Evolutionary conservation across 2,888 invertebrate species (phyloP).

Genomic region (Empis livida): DNA sequence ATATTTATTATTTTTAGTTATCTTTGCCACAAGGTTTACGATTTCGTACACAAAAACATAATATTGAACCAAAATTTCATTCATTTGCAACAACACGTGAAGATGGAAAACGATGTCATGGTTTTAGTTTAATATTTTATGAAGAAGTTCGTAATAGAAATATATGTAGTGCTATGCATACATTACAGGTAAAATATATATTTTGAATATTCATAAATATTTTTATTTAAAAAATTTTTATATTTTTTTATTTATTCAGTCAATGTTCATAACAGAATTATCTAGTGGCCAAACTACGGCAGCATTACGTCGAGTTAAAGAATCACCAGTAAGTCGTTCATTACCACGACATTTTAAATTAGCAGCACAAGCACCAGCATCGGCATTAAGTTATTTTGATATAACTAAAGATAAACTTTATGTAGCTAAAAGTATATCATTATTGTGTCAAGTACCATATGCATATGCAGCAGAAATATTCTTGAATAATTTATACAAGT

Average conservation of each 20-base stretch:
- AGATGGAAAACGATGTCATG: conserved; percentile 90
- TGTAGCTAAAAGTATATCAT: conserved; percentile 89
- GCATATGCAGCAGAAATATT: conserved; percentile 76
- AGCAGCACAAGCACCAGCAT: conserved; percentile 58
- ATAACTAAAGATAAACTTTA: conserved; percentile 85
- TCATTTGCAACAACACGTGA: conserved; percentile 94
- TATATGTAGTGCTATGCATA: conserved; percentile 92
- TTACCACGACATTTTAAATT: conserved; percentile 83
- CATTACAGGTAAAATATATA: conserved; percentile 57
- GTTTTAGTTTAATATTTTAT: conserved; percentile 89
- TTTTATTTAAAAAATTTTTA: not conserved
- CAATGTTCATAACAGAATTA: conserved; percentile 81
- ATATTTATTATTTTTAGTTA: conserved; percentile 45
- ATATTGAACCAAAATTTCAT: conserved; percentile 77
- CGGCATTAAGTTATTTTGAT: conserved; percentile 81
- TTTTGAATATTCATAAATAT: conserved; percentile 2
- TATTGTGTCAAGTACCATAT: conserved; percentile 85
- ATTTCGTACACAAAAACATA: conserved; percentile 89
- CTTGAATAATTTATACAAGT: conserved; percentile 78
- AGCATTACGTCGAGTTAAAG: conserved; percentile 49
- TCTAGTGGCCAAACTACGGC: conserved; percentile 65
- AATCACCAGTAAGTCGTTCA: conserved; percentile 62
- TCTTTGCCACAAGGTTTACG: conserved; percentile 88
- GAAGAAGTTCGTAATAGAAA: conserved; percentile 88
- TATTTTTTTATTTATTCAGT: conserved; percentile 40